Evolutionary conservation across 2,797 vertebrate genomes (phyloP).

Genomic region (Staurois parvus): DNA sequence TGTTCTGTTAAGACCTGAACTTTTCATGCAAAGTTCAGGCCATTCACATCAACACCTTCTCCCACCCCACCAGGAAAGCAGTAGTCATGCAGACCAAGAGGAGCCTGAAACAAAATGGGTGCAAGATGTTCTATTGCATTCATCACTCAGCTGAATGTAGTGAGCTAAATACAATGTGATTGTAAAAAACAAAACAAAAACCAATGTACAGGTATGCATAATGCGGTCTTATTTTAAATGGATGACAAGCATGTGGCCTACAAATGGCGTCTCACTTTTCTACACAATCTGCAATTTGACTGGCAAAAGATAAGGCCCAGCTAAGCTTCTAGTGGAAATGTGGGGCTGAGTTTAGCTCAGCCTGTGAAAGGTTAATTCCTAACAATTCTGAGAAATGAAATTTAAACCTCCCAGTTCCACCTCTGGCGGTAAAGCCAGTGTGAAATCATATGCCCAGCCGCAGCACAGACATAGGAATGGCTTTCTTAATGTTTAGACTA

Average conservation of each 20-base stretch:
- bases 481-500: conserved; percentile 9
- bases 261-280: not conserved
- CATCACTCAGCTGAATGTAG: too few relatives aligned
- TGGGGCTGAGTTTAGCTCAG: not conserved
- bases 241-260: not conserved
- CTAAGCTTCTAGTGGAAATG: not conserved
- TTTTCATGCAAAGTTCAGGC: too few relatives aligned
- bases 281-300: too few relatives aligned
- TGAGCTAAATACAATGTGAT: too few relatives aligned
- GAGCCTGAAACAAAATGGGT: too few relatives aligned
- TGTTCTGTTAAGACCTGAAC: too few relatives aligned
- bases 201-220: not conserved
- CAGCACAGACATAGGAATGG: not conserved
- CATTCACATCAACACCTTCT: too few relatives aligned
- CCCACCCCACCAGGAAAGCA: too few relatives aligned
- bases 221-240: not conserved
- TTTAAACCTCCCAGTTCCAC: not conserved
- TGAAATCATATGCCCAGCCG: conserved; percentile 9
- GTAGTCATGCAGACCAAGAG: too few relatives aligned
- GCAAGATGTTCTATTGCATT: too few relatives aligned
- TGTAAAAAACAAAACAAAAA: too few relatives aligned
- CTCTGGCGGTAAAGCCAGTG: not conserved
- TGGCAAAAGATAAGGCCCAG: not conserved
- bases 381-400: not conserved
- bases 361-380: not conserved